Conservation (phyloP, 2,113 vertebrate species). For the Seriola aureovittata region DNA sequence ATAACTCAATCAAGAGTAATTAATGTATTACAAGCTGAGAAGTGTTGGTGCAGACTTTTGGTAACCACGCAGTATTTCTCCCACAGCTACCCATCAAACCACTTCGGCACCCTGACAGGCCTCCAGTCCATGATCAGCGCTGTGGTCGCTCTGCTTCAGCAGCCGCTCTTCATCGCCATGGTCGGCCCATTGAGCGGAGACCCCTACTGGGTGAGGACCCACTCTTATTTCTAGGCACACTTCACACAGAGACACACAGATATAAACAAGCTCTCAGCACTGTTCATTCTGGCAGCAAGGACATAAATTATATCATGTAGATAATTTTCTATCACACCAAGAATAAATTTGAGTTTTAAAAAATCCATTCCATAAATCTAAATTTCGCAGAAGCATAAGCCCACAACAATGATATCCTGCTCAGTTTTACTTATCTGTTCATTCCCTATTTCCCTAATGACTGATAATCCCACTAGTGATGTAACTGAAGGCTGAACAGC, state of each 20-base stretch:
- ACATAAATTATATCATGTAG: neutral
- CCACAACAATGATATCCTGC: too few relatives aligned
- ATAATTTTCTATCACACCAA: neutral
- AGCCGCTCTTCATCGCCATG: constrained; percentile 91
- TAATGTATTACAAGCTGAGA: neutral
- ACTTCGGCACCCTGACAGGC: constrained; percentile 93
- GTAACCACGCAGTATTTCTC: constrained; percentile 24
- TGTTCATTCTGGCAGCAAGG: neutral
- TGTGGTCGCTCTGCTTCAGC: constrained; percentile 89
- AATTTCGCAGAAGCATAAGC: neutral
- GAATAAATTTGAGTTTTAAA: neutral
- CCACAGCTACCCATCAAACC: constrained; percentile 90
- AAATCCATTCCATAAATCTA: too few relatives aligned
- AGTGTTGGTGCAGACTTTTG: neutral
- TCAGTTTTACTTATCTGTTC: neutral
- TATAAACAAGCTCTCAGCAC: neutral
- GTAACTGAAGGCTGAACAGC: neutral
- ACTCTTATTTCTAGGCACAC: neutral
- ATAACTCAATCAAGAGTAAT: neutral
- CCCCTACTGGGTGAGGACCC: constrained; percentile 87
- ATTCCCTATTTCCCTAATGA: neutral
- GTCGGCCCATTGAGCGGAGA: constrained; percentile 86
- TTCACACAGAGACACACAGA: neutral
- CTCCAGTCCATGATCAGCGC: constrained; percentile 94
- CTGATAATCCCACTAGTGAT: neutral